Base-by-base conservation (phyloP, 2,113 vertebrate species). In the Eolophus roseicapilla region DNA sequence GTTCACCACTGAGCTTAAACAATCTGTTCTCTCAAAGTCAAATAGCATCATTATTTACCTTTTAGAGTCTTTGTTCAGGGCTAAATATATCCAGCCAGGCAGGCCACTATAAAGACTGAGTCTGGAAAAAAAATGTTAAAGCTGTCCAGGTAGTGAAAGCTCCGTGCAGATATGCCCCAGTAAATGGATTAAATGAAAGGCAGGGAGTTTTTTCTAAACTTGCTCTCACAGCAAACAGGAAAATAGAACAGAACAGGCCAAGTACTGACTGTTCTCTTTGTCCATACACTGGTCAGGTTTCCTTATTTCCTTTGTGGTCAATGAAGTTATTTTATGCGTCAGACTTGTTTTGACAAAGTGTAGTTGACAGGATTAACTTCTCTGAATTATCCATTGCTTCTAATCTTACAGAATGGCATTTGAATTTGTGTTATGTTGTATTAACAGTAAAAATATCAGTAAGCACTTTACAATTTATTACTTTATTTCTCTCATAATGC, bases 121-220 rank as follows among this genome's bases (percentile, higher is more conserved):
- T 55, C 44, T 86, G 81, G 93, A 90, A 92, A 87, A 83, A 91
- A 96, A 68, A 46, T n/a, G 28, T 75, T 94, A 90, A 92, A 89
- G 39, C 57, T 78, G 27, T 53, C 55, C 35, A 79, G 59, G 55
- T 78, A 71, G 23, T 19, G 7, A 94, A 96, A 93, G 68, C 37
- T 92, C 92, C 93, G 70, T 93, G 80, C n/a, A 80, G 67, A 29
- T 70, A 46, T 74, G 33, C 68, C 76, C 67, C 27, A 28, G 75
- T 64, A 57, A 90, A 93, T 31, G 33, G 62, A 93, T 74, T 82
- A 91, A 96, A 86, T 50, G 62, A 88, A 95, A 87, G 53, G 18
- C 21, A 63, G 31, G 23, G 62, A 75, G 19, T 3, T 90, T 95
- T 82, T 82, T 78, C 53, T 73, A 35, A 86, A 75, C 60, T 95